These are phyloP conservation scores for Fulica atra DNA, from an alignment of 2,113 vertebrate species.

Conservation along the genomic window DNA sequence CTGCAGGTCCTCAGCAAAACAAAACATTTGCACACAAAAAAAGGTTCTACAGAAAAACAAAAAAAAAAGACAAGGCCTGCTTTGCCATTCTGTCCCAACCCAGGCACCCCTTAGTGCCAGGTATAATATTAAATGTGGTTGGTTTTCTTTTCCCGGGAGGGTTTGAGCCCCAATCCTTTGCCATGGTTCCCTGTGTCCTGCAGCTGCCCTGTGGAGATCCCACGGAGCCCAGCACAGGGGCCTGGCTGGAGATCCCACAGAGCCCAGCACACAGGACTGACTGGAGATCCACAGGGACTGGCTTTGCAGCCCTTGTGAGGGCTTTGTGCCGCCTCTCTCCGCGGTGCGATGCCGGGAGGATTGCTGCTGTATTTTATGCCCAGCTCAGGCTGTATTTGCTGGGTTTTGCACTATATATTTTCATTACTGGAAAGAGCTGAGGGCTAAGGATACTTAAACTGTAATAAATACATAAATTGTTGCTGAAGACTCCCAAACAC, in stretches of 20 bases:
- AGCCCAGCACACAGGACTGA: no score
- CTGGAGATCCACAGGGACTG: rapidly evolving
- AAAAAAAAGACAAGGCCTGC: neutral
- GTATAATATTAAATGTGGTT: neutral
- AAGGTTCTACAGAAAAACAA: neutral
- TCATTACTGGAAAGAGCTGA: conserved; percentile 48
- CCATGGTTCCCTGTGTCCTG: neutral
- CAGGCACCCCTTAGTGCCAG: neutral
- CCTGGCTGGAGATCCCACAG: no score
- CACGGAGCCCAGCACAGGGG: no score
- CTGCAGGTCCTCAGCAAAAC: neutral
- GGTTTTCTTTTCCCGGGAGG: rapidly evolving
- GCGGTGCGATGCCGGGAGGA: rapidly evolving
- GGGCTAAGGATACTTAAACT: conserved; percentile 41
- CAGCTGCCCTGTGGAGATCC: no score
- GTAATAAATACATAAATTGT: conserved; percentile 60
- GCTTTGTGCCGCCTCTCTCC: neutral
- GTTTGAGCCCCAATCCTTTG: neutral
- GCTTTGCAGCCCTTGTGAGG: neutral
- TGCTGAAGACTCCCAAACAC: conserved; percentile 45
- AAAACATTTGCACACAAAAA: neutral
- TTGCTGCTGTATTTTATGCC: neutral
- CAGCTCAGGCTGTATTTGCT: neutral
- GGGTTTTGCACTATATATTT: neutral
- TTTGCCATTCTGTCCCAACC: neutral